phyloP scores from a whole-genome alignment of 2,888 invertebrate species.

The Pseudolycoriella hygida region DNA sequence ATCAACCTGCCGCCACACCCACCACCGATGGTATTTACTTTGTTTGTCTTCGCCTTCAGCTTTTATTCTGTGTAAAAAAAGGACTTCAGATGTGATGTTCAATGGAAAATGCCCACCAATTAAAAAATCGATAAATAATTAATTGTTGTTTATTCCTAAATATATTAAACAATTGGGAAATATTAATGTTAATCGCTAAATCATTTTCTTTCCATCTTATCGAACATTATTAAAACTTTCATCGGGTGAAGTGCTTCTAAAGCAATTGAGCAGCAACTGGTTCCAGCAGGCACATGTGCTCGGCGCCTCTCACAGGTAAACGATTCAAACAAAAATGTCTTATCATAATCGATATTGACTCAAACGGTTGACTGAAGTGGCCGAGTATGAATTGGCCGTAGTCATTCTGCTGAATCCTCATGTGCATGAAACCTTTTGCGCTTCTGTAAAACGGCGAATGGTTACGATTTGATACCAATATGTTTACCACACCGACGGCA shows the following conservation, averaged over 20 bases:
- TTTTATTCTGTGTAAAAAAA: too few relatives aligned
- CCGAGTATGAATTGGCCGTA: slow-evolving; percentile 76
- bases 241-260: slow-evolving; percentile 23
- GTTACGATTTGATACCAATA: background rate
- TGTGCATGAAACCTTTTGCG: slow-evolving; percentile 90
- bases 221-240: too few relatives aligned
- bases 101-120: too few relatives aligned
- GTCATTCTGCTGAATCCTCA: slow-evolving; percentile 70
- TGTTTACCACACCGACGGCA: background rate
- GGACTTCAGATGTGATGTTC: too few relatives aligned
- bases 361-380: slow-evolving; percentile 82
- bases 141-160: too few relatives aligned
- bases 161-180: too few relatives aligned
- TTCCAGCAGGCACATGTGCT: slow-evolving; percentile 87
- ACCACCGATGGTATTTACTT: too few relatives aligned
- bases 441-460: slow-evolving; percentile 61
- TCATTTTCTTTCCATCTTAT: too few relatives aligned
- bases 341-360: slow-evolving; percentile 87
- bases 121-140: too few relatives aligned
- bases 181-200: too few relatives aligned
- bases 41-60: too few relatives aligned
- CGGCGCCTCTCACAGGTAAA: slow-evolving; percentile 86
- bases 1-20: too few relatives aligned
- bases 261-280: slow-evolving; percentile 76
- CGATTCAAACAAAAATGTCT: slow-evolving; percentile 84